Conservation (phyloP, 2,113 vertebrate genomes). For the Dipodomys ordii region DNA sequence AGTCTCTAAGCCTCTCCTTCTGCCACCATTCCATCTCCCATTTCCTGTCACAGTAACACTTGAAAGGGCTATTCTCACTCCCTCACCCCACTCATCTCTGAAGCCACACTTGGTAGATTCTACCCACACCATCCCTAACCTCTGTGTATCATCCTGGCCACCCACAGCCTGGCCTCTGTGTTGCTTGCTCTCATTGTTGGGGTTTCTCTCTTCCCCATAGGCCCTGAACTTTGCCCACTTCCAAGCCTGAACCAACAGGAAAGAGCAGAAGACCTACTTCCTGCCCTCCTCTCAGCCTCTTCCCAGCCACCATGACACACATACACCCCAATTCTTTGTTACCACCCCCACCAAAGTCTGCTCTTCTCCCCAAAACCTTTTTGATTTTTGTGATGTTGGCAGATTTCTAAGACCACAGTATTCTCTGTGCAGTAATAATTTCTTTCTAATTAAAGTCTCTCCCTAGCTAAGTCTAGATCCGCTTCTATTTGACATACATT, state of each 20-base stretch:
- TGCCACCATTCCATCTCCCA: neutral
- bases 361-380: neutral
- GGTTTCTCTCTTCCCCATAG: neutral
- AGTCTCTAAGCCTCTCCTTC: no score
- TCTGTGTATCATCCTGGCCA: neutral
- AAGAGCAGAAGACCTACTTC: neutral
- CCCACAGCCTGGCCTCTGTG: neutral
- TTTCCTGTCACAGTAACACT: neutral
- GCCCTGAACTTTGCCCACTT: neutral
- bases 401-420: neutral
- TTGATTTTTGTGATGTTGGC: neutral
- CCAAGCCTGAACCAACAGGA: neutral
- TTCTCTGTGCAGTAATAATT: neutral
- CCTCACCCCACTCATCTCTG: neutral
- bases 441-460: neutral
- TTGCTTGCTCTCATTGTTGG: neutral
- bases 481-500: neutral
- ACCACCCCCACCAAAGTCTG: neutral
- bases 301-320: neutral
- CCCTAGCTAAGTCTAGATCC: neutral
- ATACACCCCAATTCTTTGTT: neutral
- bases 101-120: neutral
- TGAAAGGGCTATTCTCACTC: neutral
- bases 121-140: neutral
- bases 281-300: neutral